Base-by-base conservation (phyloP, 2,888 invertebrate species). In the Epistrophe grossulariae region DNA sequence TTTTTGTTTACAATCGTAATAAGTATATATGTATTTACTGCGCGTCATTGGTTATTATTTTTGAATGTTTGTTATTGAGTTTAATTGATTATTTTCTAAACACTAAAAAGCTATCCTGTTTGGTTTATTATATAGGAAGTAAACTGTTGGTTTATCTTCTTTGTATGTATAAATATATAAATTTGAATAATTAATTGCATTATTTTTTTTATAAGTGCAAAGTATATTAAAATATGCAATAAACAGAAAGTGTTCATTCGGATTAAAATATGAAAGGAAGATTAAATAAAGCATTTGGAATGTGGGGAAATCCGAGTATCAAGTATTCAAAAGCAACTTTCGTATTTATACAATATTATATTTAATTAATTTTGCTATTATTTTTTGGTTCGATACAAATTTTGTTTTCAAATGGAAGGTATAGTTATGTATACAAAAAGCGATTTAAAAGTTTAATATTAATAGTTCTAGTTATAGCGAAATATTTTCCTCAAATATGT, bases 401-500 rank as follows among this genome's bases (percentile, higher is more conserved):
- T 24, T 38, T 11, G 19, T 68, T 40, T 0, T 35, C 10, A 17
- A 55, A 24, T 13, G 7, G 11, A 48, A 50, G 24, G 60, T 50
- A 45, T 45, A 73, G 64, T 17, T n/a, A n/a, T n/a, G n/a, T n/a
- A n/a, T 31, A 38, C 19, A 74, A 74, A 52, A 80, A 73, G 57
- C 72, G 38, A 73, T 59, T 59, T 55, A 64, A 66, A 45, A 50
- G 35, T 38, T 73, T 24, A 24, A 80, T 52, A 59, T 59, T 60
- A 68, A 68, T 68, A 35, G 60, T 79, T 55, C 38, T 9, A 66
- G 52, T 57, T 31, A 43, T 68, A 52, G 72, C 43, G 38, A 57
- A 71, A 17, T 76, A 17, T 62, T 24, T 66, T 66, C 73, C 52
- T 83, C 66, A 83, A 73, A 73, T 83, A 73, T 83, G 82, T 82